Percentiles rank a stretch among this genome's conserved stretches.
Conservation (phyloP, 1,140 invertebrate species). For the Drepana arcuata region DNA sequence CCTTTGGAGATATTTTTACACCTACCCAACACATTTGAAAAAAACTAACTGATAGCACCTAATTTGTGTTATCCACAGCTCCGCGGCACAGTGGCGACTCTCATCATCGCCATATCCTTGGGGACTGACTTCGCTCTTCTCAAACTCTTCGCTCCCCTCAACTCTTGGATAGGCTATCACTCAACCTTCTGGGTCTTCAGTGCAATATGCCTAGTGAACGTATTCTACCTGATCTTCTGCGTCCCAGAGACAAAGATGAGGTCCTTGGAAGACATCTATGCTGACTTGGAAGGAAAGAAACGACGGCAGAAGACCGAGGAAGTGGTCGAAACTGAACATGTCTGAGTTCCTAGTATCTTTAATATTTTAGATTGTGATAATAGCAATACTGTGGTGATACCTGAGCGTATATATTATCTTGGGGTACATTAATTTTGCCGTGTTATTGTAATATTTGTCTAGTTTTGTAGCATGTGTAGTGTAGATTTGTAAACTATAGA, state of each 20-base stretch:
- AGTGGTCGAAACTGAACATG: constrained; percentile 37
- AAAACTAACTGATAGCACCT: too few species aligned
- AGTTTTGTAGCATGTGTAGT: too few species aligned
- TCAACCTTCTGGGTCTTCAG: constrained; percentile 81
- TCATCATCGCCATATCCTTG: constrained; percentile 58
- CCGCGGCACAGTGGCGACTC: constrained; percentile 53
- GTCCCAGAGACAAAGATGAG: constrained; percentile 85
- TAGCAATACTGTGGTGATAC: too few species aligned
- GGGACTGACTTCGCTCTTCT: constrained; percentile 56
- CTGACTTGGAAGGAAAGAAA: constrained; percentile 44
- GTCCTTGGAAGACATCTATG: constrained; percentile 79
- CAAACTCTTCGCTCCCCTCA: constrained; percentile 64
- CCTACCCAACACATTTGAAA: neutral
- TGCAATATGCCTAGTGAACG: constrained; percentile 73
- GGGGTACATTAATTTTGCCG: too few species aligned
- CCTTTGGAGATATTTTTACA: neutral
- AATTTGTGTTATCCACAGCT: too few species aligned
- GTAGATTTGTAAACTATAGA: too few species aligned
- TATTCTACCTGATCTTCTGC: constrained; percentile 76
- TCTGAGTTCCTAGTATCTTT: constrained; percentile 13
- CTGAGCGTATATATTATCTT: too few species aligned
- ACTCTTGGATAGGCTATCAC: constrained; percentile 72
- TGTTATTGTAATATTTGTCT: too few species aligned
- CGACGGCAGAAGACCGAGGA: constrained; percentile 20
- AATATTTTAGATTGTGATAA: neutral